These are phyloP conservation scores for Philereme vetulata DNA, from an alignment of 2,888 invertebrate species.

Conservation along the genomic window DNA sequence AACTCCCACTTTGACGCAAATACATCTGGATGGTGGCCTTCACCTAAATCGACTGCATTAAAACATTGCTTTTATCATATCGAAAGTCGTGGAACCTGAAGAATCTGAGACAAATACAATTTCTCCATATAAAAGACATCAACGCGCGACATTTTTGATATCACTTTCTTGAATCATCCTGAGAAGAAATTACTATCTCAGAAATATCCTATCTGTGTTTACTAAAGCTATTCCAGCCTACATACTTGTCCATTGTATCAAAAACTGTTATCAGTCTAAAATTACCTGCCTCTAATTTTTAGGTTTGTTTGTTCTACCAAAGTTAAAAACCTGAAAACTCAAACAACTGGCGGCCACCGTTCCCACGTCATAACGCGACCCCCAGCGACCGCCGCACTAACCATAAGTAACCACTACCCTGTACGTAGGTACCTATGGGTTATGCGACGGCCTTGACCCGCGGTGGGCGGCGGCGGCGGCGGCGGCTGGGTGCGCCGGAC, in stretches of 20 bases:
- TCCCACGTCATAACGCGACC: conserved; percentile 6
- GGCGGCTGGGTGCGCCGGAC: conserved; percentile 14
- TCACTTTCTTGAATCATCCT: neutral
- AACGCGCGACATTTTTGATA: conserved; percentile 18
- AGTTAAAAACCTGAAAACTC: conserved; percentile 10
- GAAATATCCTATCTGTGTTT: too few species aligned
- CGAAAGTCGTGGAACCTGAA: too few species aligned
- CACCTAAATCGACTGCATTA: conserved; percentile 10
- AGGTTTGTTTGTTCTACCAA: too few species aligned
- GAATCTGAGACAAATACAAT: neutral
- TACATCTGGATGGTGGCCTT: conserved; percentile 16
- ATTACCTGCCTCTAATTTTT: too few species aligned
- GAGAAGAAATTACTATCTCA: too few species aligned
- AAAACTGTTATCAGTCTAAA: too few species aligned
- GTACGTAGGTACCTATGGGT: conserved; percentile 2
- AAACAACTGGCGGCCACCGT: conserved; percentile 10
- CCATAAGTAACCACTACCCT: conserved; percentile 1
- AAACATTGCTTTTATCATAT: too few species aligned
- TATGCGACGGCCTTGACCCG: conserved; percentile 20
- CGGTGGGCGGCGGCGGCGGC: neutral
- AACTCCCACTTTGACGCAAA: conserved; percentile 18
- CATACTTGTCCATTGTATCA: too few species aligned
- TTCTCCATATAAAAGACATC: conserved; percentile 19
- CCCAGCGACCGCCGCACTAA: neutral
- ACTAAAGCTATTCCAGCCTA: too few species aligned